Conservation (phyloP, 1,140 invertebrate species). For the Plutomurus gul region DNA sequence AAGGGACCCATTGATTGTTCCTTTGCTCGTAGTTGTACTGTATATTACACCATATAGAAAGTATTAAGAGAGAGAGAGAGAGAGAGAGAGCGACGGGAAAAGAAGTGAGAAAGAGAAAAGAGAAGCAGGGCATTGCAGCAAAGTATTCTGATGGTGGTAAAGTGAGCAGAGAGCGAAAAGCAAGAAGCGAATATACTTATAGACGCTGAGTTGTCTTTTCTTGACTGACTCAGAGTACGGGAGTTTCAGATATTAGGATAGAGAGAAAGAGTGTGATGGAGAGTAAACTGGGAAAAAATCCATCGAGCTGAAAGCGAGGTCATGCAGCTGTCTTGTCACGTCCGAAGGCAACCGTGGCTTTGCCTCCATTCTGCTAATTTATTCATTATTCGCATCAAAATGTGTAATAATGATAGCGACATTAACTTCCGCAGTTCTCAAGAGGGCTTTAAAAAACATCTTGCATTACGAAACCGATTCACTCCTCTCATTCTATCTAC, state of each 20-base stretch:
- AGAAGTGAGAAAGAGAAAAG: not conserved
- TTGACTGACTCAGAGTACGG: not conserved
- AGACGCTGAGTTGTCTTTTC: not conserved
- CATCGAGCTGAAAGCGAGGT: slow-evolving; percentile 42
- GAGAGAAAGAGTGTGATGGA: slow-evolving; percentile 8
- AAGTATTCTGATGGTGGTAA: not conserved
- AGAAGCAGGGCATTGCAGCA: not conserved
- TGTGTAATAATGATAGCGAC: slow-evolving; percentile 55
- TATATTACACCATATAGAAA: not conserved
- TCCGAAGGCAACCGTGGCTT: slow-evolving; percentile 41
- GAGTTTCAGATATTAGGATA: slow-evolving; percentile 18
- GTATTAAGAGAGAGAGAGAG: slow-evolving; percentile 17
- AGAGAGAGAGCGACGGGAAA: not conserved
- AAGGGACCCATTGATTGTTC: slow-evolving; percentile 46
- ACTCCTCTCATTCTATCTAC: slow-evolving; percentile 39
- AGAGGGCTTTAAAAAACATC: slow-evolving; percentile 53
- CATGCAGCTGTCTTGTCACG: slow-evolving; percentile 52
- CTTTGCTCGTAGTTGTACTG: not conserved
- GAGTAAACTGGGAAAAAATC: slow-evolving; percentile 1
- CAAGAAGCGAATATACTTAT: not conserved
- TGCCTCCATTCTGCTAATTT: slow-evolving; percentile 53
- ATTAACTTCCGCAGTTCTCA: slow-evolving; percentile 52
- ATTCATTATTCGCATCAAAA: slow-evolving; percentile 55
- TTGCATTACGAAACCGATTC: slow-evolving; percentile 52
- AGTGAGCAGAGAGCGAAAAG: too few species aligned